phyloP scores from a whole-genome alignment of 2,888 invertebrate genomes.

The Polydesmus complanatus region DNA sequence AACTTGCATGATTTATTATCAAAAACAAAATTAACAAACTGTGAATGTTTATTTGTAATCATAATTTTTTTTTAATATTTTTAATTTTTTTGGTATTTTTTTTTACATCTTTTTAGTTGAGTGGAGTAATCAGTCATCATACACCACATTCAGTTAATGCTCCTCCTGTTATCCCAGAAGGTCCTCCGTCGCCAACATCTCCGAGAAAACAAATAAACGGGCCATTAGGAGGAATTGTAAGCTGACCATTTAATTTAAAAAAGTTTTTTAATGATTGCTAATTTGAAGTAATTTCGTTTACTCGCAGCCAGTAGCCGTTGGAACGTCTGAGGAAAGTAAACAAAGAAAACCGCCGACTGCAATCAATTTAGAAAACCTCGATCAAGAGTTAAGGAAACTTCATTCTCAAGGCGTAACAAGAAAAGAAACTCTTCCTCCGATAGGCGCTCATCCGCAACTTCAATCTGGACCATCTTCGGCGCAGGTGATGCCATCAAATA shows the following conservation, averaged over 20 bases:
- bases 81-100: too few relatives aligned
- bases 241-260: background rate
- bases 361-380: slow-evolving; percentile 17
- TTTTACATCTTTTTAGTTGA: background rate
- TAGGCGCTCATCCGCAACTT: background rate
- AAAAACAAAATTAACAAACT: too few relatives aligned
- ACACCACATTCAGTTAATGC: slow-evolving; percentile 4
- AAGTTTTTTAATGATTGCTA: background rate
- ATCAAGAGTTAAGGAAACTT: slow-evolving; percentile 18
- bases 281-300: background rate
- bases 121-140: background rate
- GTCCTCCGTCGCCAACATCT: slow-evolving; percentile 8
- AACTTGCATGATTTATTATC: too few relatives aligned
- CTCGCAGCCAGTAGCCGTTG: background rate
- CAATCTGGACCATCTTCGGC: background rate
- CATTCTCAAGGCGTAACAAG: slow-evolving; percentile 16
- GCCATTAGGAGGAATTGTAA: background rate
- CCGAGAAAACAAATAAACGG: slow-evolving; percentile 9
- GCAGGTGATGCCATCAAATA: background rate
- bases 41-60: too few relatives aligned
- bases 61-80: too few relatives aligned
- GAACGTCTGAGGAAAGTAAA: slow-evolving; percentile 6
- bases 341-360: slow-evolving; percentile 14
- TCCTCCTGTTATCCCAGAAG: slow-evolving; percentile 7
- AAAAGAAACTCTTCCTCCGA: slow-evolving; percentile 19